phyloP scores from a whole-genome alignment of 2,797 vertebrate genomes.

The Esox lucius region DNA sequence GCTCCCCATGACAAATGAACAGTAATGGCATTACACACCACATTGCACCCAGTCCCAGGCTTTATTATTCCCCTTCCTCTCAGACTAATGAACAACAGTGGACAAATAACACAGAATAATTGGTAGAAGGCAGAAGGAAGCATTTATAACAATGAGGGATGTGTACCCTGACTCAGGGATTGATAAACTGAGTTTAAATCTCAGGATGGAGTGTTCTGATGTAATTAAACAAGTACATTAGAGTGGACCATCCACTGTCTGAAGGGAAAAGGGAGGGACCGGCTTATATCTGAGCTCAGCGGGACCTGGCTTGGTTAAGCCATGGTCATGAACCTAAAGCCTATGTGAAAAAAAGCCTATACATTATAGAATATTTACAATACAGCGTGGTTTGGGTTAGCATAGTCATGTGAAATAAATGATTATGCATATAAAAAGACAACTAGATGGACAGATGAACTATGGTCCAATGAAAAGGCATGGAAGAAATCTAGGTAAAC shows the following conservation, averaged over 20 bases:
- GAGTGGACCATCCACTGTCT: slow-evolving; percentile 7
- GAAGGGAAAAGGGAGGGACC: slow-evolving; percentile 8
- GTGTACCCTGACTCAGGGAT: slow-evolving; percentile 10
- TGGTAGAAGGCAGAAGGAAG: slow-evolving; percentile 35
- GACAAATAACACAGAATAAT: slow-evolving; percentile 63
- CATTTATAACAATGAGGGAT: slow-evolving; percentile 43
- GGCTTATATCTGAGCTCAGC: neutral
- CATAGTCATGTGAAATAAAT: neutral
- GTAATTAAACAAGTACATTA: neutral
- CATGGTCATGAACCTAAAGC: neutral
- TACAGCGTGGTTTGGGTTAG: neutral
- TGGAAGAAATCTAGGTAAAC: neutral
- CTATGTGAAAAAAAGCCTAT: neutral
- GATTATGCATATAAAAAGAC: neutral
- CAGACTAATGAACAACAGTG: slow-evolving; percentile 59
- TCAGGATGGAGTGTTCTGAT: slow-evolving; percentile 7
- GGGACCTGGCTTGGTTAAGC: neutral
- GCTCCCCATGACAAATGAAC: slow-evolving; percentile 58
- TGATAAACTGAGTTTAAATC: slow-evolving; percentile 41
- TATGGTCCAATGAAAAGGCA: neutral
- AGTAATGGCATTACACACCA: slow-evolving; percentile 55
- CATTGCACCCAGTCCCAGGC: slow-evolving; percentile 9
- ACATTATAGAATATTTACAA: neutral
- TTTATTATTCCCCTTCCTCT: slow-evolving; percentile 46
- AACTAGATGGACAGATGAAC: neutral